Percentiles rank a stretch among this genome's conserved stretches.
These are phyloP conservation scores for Epinotia demarniana DNA, from an alignment of 2,888 invertebrate genomes.

Conservation along the genomic window DNA sequence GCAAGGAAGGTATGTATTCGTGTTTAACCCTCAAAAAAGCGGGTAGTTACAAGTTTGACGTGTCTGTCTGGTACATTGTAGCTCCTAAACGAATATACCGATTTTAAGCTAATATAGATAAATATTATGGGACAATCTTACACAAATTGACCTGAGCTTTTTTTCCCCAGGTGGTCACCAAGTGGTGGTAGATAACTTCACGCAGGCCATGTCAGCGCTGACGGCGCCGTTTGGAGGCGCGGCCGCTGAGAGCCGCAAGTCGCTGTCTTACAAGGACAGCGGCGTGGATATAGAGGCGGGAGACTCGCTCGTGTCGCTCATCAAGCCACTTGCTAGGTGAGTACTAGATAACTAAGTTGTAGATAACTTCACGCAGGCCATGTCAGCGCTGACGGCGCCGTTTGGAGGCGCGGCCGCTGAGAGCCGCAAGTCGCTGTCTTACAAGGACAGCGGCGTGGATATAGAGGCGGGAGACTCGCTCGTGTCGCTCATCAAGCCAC, in stretches of 20 bases:
- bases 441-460: constrained; percentile 94
- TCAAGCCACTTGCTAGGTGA: constrained; percentile 86
- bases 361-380: not conserved
- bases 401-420: not conserved
- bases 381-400: not conserved
- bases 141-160: too few species aligned
- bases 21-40: too few species aligned
- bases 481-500: constrained; percentile 89
- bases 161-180: constrained; percentile 76
- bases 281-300: constrained; percentile 96
- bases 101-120: too few species aligned
- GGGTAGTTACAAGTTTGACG: too few species aligned
- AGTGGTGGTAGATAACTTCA: constrained; percentile 88
- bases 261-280: constrained; percentile 90
- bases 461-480: constrained; percentile 94
- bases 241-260: constrained; percentile 61
- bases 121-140: too few species aligned
- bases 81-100: too few species aligned
- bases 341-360: constrained; percentile 18
- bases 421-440: constrained; percentile 83
- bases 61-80: too few species aligned
- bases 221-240: constrained; percentile 60
- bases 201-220: constrained; percentile 84
- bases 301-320: constrained; percentile 90
- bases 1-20: constrained; percentile 63